These are phyloP conservation scores for Eufriesea mexicana DNA, from an alignment of 1,140 invertebrate genomes.

Conservation along the genomic window DNA sequence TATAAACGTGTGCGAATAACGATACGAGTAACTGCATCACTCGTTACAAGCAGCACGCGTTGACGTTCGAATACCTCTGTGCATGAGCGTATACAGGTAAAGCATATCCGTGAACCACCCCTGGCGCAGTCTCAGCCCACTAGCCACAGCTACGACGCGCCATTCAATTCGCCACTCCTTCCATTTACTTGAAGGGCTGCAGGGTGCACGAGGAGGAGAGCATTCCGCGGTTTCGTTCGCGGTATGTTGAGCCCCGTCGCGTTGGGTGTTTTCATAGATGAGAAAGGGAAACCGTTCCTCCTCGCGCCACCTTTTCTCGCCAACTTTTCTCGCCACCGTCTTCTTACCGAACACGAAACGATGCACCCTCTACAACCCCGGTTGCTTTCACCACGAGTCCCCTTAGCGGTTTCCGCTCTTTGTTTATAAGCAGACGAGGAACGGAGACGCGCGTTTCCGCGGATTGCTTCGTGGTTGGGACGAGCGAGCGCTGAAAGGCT, in stretches of 20 bases:
- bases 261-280: conserved; percentile 25
- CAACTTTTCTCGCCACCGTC: neutral
- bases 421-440: neutral
- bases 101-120: no score
- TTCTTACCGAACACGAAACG: conserved; percentile 34
- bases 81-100: no score
- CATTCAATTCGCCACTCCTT: conserved; percentile 11
- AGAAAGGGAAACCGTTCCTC: conserved; percentile 8
- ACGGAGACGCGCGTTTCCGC: neutral
- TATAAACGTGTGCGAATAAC: no score
- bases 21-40: no score
- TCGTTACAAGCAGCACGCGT: no score
- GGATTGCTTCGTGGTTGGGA: neutral
- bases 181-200: neutral
- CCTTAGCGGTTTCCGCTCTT: neutral
- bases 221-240: conserved; percentile 10
- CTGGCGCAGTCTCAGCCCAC: no score
- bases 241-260: conserved; percentile 6
- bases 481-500: neutral
- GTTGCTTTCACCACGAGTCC: neutral
- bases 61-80: no score
- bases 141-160: neutral
- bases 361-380: neutral
- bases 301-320: conserved; percentile 11
- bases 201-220: conserved; percentile 9